These are phyloP conservation scores for Gobio gobio DNA, from an alignment of 2,113 vertebrate species.

Conservation along the genomic window DNA sequence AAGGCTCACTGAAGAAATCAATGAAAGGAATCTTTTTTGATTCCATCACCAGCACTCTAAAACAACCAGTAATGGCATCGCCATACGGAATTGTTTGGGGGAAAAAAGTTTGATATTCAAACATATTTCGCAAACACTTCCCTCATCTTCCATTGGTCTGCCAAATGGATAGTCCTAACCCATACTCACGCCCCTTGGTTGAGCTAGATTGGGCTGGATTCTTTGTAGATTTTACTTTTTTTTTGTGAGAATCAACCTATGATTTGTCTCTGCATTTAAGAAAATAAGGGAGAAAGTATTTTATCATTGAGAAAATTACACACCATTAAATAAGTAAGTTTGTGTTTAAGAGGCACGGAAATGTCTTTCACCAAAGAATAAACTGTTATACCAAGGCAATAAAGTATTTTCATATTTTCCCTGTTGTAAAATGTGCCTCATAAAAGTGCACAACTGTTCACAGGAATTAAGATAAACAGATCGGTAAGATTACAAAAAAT, in stretches of 20 bases:
- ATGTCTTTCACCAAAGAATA: slow-evolving; percentile 19
- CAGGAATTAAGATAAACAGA: slow-evolving; percentile 22
- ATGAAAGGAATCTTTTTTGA: not conserved
- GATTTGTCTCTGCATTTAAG: not conserved
- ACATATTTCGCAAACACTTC: not conserved
- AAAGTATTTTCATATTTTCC: slow-evolving; percentile 5
- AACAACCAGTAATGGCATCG: not conserved
- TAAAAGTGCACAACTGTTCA: slow-evolving; percentile 18
- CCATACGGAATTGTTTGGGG: not conserved
- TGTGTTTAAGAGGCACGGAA: slow-evolving; percentile 16
- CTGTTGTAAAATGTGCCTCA: not conserved
- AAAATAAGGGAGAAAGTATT: too few species aligned
- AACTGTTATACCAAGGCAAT: not conserved
- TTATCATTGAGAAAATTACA: not conserved
- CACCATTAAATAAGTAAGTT: not conserved
- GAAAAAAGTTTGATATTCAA: too few species aligned
- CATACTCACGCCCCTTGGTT: not conserved
- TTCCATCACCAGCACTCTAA: not conserved
- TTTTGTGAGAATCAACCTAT: not conserved
- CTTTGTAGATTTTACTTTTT: not conserved
- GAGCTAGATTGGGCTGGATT: not conserved
- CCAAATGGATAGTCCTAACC: not conserved
- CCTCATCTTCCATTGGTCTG: not conserved
- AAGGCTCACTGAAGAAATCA: not conserved
- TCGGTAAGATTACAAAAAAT: slow-evolving; percentile 1